These are phyloP conservation scores for Acanthacorydalis orientalis DNA, from an alignment of 2,888 invertebrate species.

Conservation along the genomic window DNA sequence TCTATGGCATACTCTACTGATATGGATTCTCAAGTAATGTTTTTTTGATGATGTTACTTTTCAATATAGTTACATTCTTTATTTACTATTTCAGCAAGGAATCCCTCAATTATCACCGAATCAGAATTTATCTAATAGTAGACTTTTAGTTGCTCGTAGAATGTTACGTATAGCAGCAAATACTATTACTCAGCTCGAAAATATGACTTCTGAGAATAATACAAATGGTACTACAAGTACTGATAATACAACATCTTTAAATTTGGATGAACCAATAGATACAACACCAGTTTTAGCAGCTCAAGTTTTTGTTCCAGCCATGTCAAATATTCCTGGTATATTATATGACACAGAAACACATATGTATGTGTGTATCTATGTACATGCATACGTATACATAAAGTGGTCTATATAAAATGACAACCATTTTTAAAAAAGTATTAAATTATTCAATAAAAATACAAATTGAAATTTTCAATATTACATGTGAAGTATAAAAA, in stretches of 20 bases:
- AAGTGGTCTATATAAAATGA: no score
- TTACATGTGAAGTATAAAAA: no score
- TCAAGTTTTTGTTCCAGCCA: slow-evolving; percentile 10
- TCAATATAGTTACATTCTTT: background rate
- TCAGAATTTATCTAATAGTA: slow-evolving; percentile 30
- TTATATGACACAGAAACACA: background rate
- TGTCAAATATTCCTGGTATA: slow-evolving; percentile 1
- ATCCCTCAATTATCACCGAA: slow-evolving; percentile 30
- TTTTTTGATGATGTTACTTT: background rate
- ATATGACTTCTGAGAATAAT: slow-evolving; percentile 14
- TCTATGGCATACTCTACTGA: slow-evolving; percentile 39
- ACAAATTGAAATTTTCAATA: no score
- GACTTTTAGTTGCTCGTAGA: slow-evolving; percentile 30
- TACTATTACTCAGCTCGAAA: slow-evolving; percentile 28
- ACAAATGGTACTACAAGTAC: slow-evolving; percentile 17
- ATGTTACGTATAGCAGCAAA: slow-evolving; percentile 30
- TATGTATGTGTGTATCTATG: no score
- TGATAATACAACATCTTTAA: slow-evolving; percentile 8
- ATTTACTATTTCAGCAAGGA: slow-evolving; percentile 18
- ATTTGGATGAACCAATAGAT: slow-evolving; percentile 16
- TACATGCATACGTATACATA: no score
- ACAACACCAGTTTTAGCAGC: slow-evolving; percentile 18
- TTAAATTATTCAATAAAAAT: no score
- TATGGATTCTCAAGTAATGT: slow-evolving; percentile 20
- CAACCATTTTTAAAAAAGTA: no score